These are phyloP conservation scores for Crenuchus spilurus DNA, from an alignment of 2,797 vertebrate genomes.

Conservation along the genomic window DNA sequence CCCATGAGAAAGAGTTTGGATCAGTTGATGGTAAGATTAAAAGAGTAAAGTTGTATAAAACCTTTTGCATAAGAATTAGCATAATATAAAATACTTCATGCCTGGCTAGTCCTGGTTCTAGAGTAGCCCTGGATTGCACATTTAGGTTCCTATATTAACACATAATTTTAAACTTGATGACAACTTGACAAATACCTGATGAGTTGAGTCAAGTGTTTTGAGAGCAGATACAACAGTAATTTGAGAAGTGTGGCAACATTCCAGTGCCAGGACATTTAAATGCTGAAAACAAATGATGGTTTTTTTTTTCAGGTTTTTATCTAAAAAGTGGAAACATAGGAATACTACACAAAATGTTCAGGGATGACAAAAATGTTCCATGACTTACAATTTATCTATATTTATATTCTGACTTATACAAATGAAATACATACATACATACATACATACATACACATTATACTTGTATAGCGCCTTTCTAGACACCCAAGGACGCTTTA, in stretches of 20 bases:
- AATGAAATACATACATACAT: no score
- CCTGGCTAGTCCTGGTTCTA: background rate
- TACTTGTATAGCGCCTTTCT: no score
- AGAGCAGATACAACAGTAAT: background rate
- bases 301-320: background rate
- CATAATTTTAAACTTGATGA: background rate
- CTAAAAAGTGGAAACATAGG: background rate
- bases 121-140: background rate
- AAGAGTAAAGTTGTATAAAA: background rate
- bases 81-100: background rate
- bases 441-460: no score
- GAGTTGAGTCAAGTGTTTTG: background rate
- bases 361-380: no score
- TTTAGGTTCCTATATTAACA: background rate
- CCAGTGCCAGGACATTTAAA: background rate
- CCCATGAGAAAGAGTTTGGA: constrained; percentile 97
- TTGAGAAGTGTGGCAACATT: background rate
- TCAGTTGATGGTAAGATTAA: constrained; percentile 92
- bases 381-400: no score
- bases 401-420: no score
- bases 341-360: no score
- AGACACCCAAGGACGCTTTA: no score
- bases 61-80: background rate
- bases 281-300: no score
- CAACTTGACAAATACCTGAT: background rate